A percentile compares a stretch with the other conserved stretches of the same genome.
Conservation (phyloP, 2,888 invertebrate species). For the Drosophila koepferae region DNA sequence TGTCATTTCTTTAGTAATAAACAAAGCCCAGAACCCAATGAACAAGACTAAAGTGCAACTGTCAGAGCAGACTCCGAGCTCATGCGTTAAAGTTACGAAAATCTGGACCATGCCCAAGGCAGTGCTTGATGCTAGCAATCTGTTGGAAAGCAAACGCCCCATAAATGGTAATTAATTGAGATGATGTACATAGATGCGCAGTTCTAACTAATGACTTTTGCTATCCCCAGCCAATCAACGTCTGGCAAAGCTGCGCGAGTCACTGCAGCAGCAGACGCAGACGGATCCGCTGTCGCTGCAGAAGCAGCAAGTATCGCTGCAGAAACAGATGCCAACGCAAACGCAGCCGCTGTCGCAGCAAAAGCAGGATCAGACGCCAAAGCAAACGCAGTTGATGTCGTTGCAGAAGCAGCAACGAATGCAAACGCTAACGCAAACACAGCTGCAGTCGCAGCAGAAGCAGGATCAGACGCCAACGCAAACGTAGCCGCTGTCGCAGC, state of each 20-base stretch:
- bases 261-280: not conserved
- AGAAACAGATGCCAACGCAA: no score
- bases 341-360: no score
- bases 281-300: no score
- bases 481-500: no score
- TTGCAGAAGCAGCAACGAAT: no score
- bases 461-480: no score
- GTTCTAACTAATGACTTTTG: not conserved
- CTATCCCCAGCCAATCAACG: slow-evolving; percentile 53
- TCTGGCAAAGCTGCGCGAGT: slow-evolving; percentile 20
- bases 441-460: no score
- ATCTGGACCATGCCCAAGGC: slow-evolving; percentile 24
- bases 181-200: not conserved
- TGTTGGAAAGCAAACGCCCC: not conserved
- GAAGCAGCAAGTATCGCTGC: no score
- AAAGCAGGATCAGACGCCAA: no score
- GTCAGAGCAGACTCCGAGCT: not conserved
- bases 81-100: not conserved
- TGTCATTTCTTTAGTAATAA: not conserved
- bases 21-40: not conserved
- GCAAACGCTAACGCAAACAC: no score
- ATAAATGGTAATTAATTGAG: slow-evolving; percentile 11
- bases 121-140: slow-evolving; percentile 20
- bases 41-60: not conserved
- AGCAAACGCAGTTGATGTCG: no score